Evolutionary conservation across 2,113 vertebrate genomes (phyloP), one percentile per base, ranked within the genome.

Genomic region (Microcebus tavaratra): DNA sequence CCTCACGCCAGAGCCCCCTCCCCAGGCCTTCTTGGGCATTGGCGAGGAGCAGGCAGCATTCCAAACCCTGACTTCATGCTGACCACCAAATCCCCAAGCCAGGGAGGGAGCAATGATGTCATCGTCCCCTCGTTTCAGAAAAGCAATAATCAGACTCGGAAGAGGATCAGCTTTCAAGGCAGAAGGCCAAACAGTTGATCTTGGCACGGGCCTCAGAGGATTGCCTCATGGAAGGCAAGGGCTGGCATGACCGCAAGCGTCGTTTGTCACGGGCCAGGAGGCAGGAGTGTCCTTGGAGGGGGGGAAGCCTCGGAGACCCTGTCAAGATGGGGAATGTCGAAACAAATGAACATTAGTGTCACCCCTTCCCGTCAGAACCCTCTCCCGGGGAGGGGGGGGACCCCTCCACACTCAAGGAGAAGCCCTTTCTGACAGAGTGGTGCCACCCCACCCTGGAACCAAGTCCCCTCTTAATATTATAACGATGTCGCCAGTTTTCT

Each of bases 1-100:
- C 36, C 92, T 87, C 75, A 85, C 85, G 72, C 73, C 67, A 50
- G n/a, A 73, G 48, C 48, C 91, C 94, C 96, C 89, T 29, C 45
- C 34, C 85, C 68, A 39, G 89, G 31, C 90, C 84, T 93, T 88
- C 68, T 29, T 45, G 87, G 85, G 61, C 89, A 79, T 45, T 89
- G 80, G 95, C 95, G 94, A 91, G 85, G 94, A 94, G 55, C 15
- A 67, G 97, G 97, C 95, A 75, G 45, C 6, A 1, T 70, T 94
- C 97, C 96, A 97, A 96, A 68, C 23, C 76, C 88, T 97, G 96
- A 96, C 96, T 95, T 97, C 96, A 98, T 97, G 87, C 96, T 97
- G 95, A 80, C 93, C 96, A 90, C 96, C 96, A 95, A 79, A 85
- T 80, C 96, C 86, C 82, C 63, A 86, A 76, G 87, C 87, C 92